Conservation (phyloP, 2,113 vertebrate species). For the Dasyornis broadbenti region DNA sequence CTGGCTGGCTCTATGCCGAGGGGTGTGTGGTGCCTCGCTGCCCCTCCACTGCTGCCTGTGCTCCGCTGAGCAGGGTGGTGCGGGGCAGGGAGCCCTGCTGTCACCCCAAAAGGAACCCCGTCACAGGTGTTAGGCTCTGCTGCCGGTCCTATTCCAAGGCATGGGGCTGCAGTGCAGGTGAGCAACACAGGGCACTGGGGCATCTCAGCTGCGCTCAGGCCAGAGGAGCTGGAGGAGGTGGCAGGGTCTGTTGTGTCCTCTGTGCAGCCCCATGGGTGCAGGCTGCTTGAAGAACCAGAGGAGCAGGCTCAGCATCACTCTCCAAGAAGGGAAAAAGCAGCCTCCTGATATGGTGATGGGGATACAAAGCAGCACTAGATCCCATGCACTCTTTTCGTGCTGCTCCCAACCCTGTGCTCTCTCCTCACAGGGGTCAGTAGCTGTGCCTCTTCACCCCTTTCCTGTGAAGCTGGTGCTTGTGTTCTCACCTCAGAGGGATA, state of each 20-base stretch:
- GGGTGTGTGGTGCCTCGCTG: not conserved
- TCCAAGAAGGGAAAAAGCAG: not conserved
- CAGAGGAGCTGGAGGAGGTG: not conserved
- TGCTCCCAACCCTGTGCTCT: not conserved
- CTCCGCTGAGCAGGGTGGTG: not conserved
- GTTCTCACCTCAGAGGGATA: slow-evolving; percentile 78
- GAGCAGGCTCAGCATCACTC: not conserved
- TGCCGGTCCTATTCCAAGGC: not conserved
- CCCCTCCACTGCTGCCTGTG: not conserved
- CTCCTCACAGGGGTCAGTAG: not conserved
- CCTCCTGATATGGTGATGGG: not conserved
- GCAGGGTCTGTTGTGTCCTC: not conserved
- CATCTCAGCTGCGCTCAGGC: not conserved
- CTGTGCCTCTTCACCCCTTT: slow-evolving; percentile 72
- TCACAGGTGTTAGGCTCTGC: not conserved
- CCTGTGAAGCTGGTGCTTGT: slow-evolving; percentile 85
- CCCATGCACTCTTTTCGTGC: not conserved
- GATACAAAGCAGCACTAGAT: not conserved
- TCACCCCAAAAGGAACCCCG: not conserved
- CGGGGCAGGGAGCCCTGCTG: fast-evolving
- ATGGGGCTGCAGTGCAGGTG: not conserved
- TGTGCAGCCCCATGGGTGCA: not conserved
- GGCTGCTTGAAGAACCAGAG: not conserved
- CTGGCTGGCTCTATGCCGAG: not conserved
- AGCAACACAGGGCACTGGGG: not conserved